phyloP scores from a whole-genome alignment of 2,888 invertebrate species.

The Heliconius charithonia region DNA sequence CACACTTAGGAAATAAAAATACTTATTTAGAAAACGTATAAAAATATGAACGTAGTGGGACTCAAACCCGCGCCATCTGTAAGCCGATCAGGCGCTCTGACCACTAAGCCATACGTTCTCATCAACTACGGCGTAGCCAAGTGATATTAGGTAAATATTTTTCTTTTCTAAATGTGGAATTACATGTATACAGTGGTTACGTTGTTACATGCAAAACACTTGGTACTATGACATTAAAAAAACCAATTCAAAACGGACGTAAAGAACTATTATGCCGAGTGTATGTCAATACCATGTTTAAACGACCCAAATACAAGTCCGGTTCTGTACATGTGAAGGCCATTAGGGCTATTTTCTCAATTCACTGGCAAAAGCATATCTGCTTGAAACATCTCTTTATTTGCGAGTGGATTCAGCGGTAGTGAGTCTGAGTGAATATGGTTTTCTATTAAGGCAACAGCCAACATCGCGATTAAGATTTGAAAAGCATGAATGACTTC shows the following conservation, averaged over 20 bases:
- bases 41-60: too few relatives aligned
- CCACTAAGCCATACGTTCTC: too few relatives aligned
- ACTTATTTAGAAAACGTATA: too few relatives aligned
- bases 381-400: conserved; percentile 28
- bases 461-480: conserved; percentile 31
- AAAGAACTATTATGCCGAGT: conserved; percentile 3
- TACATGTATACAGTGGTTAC: background rate
- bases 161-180: too few relatives aligned
- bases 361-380: conserved; percentile 17
- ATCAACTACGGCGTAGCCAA: too few relatives aligned
- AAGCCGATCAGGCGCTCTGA: too few relatives aligned
- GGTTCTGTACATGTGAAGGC: conserved; percentile 16
- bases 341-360: conserved; percentile 17
- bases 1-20: background rate
- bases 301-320: conserved; percentile 17
- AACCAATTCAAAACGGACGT: background rate
- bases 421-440: conserved; percentile 17
- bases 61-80: too few relatives aligned
- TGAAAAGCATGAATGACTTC: conserved; percentile 23
- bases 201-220: background rate
- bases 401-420: conserved; percentile 21
- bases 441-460: conserved; percentile 28
- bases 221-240: background rate
- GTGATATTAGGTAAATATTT: too few relatives aligned
- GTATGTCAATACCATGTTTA: conserved; percentile 4